Base-by-base conservation (phyloP, 2,113 vertebrate genomes). In the Edolisoma coerulescens region DNA sequence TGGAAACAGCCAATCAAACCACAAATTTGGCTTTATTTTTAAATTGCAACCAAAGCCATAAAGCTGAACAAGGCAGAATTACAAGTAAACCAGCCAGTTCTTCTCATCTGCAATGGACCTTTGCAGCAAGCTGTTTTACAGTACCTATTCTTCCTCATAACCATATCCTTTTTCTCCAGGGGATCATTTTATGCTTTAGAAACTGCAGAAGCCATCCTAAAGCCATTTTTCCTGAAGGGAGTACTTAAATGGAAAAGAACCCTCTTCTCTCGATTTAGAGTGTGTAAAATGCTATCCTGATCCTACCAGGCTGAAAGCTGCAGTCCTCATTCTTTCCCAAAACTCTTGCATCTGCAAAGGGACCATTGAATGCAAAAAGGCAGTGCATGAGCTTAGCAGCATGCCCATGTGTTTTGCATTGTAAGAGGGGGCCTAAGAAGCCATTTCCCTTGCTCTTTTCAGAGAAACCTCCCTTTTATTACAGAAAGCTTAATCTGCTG, bases 141-240 rank as follows among this genome's bases (percentile, higher is more conserved):
- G 89, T 90, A 91, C 61, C 60, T 94, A 57, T 78, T 94, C 86
- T 93, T 92, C 86, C 86, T 92, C 53, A 60, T 87, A 93, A 95
- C 88, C 69, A 53, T 79, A 90, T 78, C 86, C 45, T 81, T 93
- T 96, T 94, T 78, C 89, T 90, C 83, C 50, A 61, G 73, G 73
- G 86, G 77, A 87, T 89, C 37, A 84, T 90, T 87, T 89, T 75
- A 93, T 92, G 64, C 76, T 89, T 89, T 90, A 87, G 95, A 94
- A 97, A 92, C 64, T 79, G 57, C 53, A 92, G 80, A 92, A 96
- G 69, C 53, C 69, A 82, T 78, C 69, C 94, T 74, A 87, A 92
- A 92, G 71, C 76, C 90, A 75, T 96, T 94, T 95, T 94, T 96
- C 83, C 92, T 87, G 83, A 92, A 93, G 93, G 71, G 61, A 94